phyloP scores from a whole-genome alignment of 2,888 invertebrate species.

The Siphonodentalium dalli region DNA sequence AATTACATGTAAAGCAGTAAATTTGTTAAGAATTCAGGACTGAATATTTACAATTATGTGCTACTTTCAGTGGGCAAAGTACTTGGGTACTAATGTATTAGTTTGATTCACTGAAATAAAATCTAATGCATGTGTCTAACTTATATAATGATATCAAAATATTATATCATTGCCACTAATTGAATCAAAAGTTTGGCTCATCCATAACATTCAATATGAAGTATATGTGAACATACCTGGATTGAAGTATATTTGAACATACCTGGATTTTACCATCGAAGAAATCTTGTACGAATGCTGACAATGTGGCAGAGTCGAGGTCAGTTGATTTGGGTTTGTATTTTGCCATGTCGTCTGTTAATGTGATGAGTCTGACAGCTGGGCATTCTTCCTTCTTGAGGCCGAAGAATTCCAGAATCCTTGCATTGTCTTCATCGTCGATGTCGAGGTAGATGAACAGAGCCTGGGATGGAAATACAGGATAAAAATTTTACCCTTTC shows the following conservation, averaged over 20 bases:
- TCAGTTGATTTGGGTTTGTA: slow-evolving; percentile 83
- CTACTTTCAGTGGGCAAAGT: too few species aligned
- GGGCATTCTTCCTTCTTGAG: slow-evolving; percentile 84
- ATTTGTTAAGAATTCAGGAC: too few species aligned
- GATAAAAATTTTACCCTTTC: too few species aligned
- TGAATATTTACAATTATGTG: too few species aligned
- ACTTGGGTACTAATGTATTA: too few species aligned
- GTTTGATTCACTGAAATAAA: too few species aligned
- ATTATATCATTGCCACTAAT: background rate
- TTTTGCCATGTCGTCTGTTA: slow-evolving; percentile 76
- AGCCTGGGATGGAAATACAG: slow-evolving; percentile 68
- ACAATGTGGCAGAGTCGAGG: slow-evolving; percentile 72
- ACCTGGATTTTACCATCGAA: slow-evolving; percentile 88
- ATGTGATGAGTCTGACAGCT: slow-evolving; percentile 84
- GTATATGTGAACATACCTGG: background rate
- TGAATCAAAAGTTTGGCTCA: background rate
- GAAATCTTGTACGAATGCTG: slow-evolving; percentile 87
- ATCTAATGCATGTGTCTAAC: too few species aligned
- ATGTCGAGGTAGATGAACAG: slow-evolving; percentile 95
- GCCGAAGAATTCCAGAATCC: slow-evolving; percentile 99
- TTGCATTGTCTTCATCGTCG: slow-evolving; percentile 92
- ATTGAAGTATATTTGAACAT: slow-evolving; percentile 8
- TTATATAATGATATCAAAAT: background rate
- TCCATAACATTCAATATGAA: too few species aligned
- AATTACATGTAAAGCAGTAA: too few species aligned